These are phyloP conservation scores for Diarsia mendica DNA, from an alignment of 2,888 invertebrate genomes.

Conservation along the genomic window DNA sequence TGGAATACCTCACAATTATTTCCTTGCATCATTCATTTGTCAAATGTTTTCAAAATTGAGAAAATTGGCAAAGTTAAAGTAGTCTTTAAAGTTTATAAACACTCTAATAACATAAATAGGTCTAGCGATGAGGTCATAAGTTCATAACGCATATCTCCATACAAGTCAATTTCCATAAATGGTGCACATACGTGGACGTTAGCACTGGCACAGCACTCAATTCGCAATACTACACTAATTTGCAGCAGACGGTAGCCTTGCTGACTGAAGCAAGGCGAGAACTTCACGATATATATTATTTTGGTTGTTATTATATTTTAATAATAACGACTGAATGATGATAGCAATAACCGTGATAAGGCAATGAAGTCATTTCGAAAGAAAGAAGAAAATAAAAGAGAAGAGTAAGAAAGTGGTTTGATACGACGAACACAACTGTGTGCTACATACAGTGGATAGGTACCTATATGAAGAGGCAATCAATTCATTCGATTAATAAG, in stretches of 20 bases:
- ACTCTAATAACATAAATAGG: not conserved
- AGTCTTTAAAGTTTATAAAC: not conserved
- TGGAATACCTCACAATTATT: no score
- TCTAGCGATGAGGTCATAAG: slow-evolving; percentile 6
- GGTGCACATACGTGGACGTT: not conserved
- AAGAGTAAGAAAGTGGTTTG: not conserved
- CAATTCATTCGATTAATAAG: slow-evolving; percentile 6
- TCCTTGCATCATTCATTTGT: not conserved
- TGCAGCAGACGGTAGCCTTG: slow-evolving; percentile 19
- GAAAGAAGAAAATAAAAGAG: no score
- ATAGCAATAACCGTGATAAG: slow-evolving; percentile 1
- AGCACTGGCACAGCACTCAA: not conserved
- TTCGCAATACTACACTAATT: slow-evolving; percentile 20
- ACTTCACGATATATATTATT: slow-evolving; percentile 1
- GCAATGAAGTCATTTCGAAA: not conserved
- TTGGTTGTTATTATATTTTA: not conserved
- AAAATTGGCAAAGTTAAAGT: not conserved
- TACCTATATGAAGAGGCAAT: not conserved
- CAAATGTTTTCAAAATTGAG: not conserved
- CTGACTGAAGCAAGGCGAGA: not conserved
- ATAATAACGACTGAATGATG: not conserved
- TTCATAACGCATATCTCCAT: not conserved
- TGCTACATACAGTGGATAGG: not conserved
- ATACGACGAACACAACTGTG: not conserved
- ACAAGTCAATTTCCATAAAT: not conserved